phyloP scores from a whole-genome alignment of 1,140 invertebrate species.

The Camponotus pennsylvanicus region DNA sequence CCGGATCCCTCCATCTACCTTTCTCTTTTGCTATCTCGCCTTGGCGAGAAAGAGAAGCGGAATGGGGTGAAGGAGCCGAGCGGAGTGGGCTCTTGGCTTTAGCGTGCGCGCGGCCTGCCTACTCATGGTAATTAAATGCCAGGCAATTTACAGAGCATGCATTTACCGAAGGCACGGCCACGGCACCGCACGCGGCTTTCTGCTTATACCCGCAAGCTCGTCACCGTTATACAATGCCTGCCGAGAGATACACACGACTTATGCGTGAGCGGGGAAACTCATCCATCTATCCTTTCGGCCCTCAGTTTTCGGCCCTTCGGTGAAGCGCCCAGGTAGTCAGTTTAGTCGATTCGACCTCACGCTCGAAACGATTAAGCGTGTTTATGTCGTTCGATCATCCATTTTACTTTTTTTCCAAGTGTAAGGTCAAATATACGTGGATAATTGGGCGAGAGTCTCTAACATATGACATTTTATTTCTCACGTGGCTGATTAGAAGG shows the following conservation, averaged over 20 bases:
- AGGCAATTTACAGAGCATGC: slow-evolving; percentile 82
- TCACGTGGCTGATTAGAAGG: not conserved
- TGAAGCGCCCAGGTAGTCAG: not conserved
- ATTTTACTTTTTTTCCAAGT: slow-evolving; percentile 13
- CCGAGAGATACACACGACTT: slow-evolving; percentile 75
- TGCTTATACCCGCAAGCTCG: slow-evolving; percentile 56
- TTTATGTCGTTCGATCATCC: not conserved
- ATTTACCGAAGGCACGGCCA: slow-evolving; percentile 78
- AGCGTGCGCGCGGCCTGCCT: slow-evolving; percentile 78
- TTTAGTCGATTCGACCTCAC: slow-evolving; percentile 1
- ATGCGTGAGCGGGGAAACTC: slow-evolving; percentile 69
- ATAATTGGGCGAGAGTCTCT: not conserved
- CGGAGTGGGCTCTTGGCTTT: slow-evolving; percentile 77
- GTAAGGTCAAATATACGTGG: not conserved
- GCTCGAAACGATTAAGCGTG: slow-evolving; percentile 35
- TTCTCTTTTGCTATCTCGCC: not conserved
- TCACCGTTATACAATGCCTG: slow-evolving; percentile 56
- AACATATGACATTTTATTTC: not conserved
- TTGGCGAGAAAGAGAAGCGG: slow-evolving; percentile 15
- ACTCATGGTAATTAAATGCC: slow-evolving; percentile 84
- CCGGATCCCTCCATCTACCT: too few relatives aligned
- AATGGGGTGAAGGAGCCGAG: slow-evolving; percentile 52
- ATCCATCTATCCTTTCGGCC: slow-evolving; percentile 72
- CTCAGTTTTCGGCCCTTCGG: not conserved
- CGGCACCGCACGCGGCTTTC: slow-evolving; percentile 71